Evolutionary conservation across 2,888 invertebrate genomes (phyloP), one percentile per base, ranked within the genome.

Genomic region (Phlogophora meticulosa): DNA sequence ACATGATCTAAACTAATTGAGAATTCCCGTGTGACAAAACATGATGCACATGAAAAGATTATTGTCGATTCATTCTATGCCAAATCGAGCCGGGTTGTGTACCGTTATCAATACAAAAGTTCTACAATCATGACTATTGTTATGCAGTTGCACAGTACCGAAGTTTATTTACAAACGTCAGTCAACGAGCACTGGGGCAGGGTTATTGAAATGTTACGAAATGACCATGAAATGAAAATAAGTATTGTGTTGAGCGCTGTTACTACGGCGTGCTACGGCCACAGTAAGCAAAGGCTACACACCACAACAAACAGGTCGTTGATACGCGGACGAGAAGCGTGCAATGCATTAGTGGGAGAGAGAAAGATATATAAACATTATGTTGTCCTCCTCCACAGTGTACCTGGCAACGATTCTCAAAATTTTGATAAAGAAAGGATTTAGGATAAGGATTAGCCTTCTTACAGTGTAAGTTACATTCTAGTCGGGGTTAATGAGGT

Each of bases 201-300:
- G 86, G 85, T 88, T 90, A 90, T 90, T 91, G 90, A 91, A 93
- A 92, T 88, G 88, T 93, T 92, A 92, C 90, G 90, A 93, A 94
- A 94, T 90, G 91, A 89, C 93, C 93, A 92, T 94, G 92, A 94
- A 93, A 92, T 91, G 87, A 90, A 92, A 92, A 92, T 91, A 91
- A 90, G 90, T 91, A 89, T 88, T 89, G 88, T 89, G 83, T 83
- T 84, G 84, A 81, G 86, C 88, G 87, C 85, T 88, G 88, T 90
- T 91, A 90, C 92, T 89, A 91, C 90, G 88, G 86, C 84, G 88
- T 91, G 90, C 91, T 89, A 90, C 90, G 88, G 87, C 84, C 89
- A 87, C 89, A 82, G 87, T 80, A 85, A 86, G 85, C 87, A 88
- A 89, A 89, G 85, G 89, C 88, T 89, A 88, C 73, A 73, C 81